Conservation (phyloP, 2,797 vertebrate species). For the Muscicapa comitata region DNA sequence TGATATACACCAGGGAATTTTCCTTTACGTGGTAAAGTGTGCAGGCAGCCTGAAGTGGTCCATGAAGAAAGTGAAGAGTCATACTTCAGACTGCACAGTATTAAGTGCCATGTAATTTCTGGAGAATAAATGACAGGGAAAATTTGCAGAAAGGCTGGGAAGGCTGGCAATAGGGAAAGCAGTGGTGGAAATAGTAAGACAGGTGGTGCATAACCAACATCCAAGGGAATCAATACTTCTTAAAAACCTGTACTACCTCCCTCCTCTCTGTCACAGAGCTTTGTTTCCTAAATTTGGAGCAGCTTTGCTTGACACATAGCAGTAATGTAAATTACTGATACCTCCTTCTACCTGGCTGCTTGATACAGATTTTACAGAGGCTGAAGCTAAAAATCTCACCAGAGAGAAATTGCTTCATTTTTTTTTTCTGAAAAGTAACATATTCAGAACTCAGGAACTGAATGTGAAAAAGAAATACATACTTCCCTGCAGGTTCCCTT, state of each 20-base stretch:
- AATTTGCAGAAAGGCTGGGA: neutral
- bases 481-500: neutral
- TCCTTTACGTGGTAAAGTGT: accelerated
- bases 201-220: neutral
- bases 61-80: neutral
- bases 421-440: neutral
- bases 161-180: neutral
- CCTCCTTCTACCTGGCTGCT: neutral
- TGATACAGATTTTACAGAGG: constrained; percentile 21
- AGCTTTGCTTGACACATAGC: neutral
- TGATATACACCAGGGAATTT: neutral
- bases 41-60: neutral
- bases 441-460: neutral
- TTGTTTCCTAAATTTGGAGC: neutral
- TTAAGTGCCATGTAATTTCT: neutral
- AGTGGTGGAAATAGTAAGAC: neutral
- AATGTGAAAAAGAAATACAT: neutral
- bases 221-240: neutral
- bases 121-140: neutral
- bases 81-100: neutral
- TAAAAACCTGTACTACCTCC: neutral
- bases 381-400: constrained; percentile 1
- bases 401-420: neutral
- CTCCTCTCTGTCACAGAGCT: neutral
- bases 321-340: constrained; percentile 1